phyloP scores from a whole-genome alignment of 2,113 vertebrate species.

The Vulpes ferrilata region DNA sequence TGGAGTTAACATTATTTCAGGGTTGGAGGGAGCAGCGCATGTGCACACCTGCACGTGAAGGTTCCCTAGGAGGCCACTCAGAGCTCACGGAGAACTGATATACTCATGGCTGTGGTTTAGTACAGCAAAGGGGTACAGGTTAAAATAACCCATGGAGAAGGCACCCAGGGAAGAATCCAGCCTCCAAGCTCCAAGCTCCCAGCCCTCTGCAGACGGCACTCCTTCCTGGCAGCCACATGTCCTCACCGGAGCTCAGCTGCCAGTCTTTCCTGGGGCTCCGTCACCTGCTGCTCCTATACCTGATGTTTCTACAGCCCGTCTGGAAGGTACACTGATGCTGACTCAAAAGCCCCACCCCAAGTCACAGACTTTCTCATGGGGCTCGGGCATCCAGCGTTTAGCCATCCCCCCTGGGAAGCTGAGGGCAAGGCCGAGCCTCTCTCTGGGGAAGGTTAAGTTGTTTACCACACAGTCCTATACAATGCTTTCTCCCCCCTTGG shows the following conservation, averaged over 20 bases:
- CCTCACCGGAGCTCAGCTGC: neutral
- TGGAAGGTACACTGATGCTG: neutral
- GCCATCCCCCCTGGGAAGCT: neutral
- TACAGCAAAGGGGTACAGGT: neutral
- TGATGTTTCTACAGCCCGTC: neutral
- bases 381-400: neutral
- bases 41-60: neutral
- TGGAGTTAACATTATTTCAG: neutral
- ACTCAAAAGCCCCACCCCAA: neutral
- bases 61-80: neutral
- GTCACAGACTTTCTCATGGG: neutral
- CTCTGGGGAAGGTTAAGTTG: neutral
- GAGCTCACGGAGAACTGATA: neutral
- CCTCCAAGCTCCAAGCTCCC: neutral
- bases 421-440: neutral
- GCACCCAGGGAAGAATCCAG: neutral
- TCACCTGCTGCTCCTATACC: neutral
- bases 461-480: neutral
- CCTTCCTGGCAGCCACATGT: neutral
- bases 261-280: neutral
- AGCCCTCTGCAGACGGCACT: neutral
- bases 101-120: neutral
- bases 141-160: neutral
- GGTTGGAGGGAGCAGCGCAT: neutral
- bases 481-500: neutral